Evolutionary conservation across 2,797 vertebrate genomes (phyloP).

Genomic region (Helarctos malayanus): DNA sequence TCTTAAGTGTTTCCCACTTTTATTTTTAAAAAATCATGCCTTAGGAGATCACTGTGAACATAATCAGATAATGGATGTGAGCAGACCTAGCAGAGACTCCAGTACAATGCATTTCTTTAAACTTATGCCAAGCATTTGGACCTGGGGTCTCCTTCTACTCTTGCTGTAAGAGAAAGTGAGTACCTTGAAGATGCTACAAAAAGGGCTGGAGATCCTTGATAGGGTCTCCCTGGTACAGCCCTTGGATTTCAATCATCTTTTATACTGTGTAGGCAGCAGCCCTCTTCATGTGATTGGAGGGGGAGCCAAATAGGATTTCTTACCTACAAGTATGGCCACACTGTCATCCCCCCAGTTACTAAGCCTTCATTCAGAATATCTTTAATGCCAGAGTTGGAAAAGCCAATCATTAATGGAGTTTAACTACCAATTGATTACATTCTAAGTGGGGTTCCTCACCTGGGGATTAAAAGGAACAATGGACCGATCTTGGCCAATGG

Average conservation of each 20-base stretch:
- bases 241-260: background rate
- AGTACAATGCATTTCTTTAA: background rate
- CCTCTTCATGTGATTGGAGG: background rate
- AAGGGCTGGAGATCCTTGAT: background rate
- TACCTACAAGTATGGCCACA: background rate
- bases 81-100: background rate
- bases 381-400: conserved; percentile 1
- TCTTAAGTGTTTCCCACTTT: background rate
- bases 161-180: background rate
- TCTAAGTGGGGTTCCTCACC: background rate
- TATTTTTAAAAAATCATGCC: background rate
- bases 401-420: background rate
- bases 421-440: background rate
- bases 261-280: background rate
- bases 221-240: background rate
- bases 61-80: background rate
- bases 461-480: background rate
- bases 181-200: background rate
- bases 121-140: conserved; percentile 25
- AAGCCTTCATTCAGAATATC: background rate
- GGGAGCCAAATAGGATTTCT: background rate
- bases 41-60: background rate
- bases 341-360: background rate
- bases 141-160: background rate
- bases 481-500: background rate